phyloP scores from a whole-genome alignment of 1,140 invertebrate genomes.

The Epicauta chinensis region DNA sequence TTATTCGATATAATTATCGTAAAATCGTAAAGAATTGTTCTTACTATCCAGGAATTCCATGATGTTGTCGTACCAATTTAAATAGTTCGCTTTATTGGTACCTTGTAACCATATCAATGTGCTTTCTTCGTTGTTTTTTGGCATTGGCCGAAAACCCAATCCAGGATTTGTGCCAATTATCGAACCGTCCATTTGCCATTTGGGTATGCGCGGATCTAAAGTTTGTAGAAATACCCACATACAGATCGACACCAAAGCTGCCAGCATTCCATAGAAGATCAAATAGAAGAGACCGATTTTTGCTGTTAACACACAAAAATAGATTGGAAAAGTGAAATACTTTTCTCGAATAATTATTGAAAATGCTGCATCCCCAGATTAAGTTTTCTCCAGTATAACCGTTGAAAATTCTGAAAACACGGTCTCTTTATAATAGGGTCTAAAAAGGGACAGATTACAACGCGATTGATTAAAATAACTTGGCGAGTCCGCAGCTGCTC shows the following conservation, averaged over 20 bases:
- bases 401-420: too few species aligned
- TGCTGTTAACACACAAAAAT: too few species aligned
- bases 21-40: conserved; percentile 14
- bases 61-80: conserved; percentile 71
- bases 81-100: conserved; percentile 68
- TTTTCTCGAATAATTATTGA: too few species aligned
- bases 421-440: too few species aligned
- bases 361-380: too few species aligned
- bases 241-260: conserved; percentile 80
- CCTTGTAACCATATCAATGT: conserved; percentile 90
- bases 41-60: conserved; percentile 66
- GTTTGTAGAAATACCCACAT: conserved; percentile 90
- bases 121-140: conserved; percentile 83
- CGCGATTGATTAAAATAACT: too few species aligned
- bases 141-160: conserved; percentile 90
- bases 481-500: too few species aligned
- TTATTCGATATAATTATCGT: too few species aligned
- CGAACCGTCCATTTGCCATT: conserved; percentile 72
- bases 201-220: conserved; percentile 78
- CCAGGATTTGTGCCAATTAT: conserved; percentile 90
- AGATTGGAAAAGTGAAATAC: too few species aligned
- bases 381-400: too few species aligned
- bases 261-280: conserved; percentile 82
- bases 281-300: conserved; percentile 90
- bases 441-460: too few species aligned